Base-by-base conservation (phyloP, 2,113 vertebrate species). In the Petromus typicus region DNA sequence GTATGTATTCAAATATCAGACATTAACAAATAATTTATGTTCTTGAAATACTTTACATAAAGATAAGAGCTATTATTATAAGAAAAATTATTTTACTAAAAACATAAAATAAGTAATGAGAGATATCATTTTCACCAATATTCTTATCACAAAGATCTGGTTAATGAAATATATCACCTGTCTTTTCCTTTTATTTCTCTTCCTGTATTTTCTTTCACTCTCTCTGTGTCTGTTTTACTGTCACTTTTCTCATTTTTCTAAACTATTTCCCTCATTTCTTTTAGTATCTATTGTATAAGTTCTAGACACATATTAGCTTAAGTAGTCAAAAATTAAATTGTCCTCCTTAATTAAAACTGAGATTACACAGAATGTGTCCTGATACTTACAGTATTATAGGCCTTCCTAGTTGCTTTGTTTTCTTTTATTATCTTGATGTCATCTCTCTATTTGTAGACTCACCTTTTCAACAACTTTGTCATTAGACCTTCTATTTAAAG, bases 151-250 rank as follows among this genome's bases (percentile, higher is more conserved):
- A 66, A 57, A 76, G 13, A 57, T 57, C 7, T 88, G 8, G 2
- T 51, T n/a, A 20, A 34, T 88, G 37, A 57, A 66, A 25, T n/a
- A n/a, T n/a, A n/a, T n/a, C n/a, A n/a, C n/a, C n/a, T 59, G 32
- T 11, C 7, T 64, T 85, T 10, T 85, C 8, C 20, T 14, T 27
- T 3, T 34, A 2, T 90, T 63, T 75, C 34, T 32, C 2, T 56
- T 25, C 22, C 1, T 66, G 3, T n/a, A 3, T 59, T 14, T 30
- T 17, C 1, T 56, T 2, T n/a, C 11, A n/a, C 7, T 45, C 5
- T 66, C 4, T 40, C 3, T 32, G 0, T 51, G 20, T 45, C 1
- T 64, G 9, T 37, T 4, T 81, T 1, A 34, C 32, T 51, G 1
- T 80, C 4, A 48, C 9, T 0, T 59, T 34, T 34, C 32, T 57